These are phyloP conservation scores for Aegithalos caudatus DNA, from an alignment of 2,113 vertebrate genomes.

Conservation along the genomic window DNA sequence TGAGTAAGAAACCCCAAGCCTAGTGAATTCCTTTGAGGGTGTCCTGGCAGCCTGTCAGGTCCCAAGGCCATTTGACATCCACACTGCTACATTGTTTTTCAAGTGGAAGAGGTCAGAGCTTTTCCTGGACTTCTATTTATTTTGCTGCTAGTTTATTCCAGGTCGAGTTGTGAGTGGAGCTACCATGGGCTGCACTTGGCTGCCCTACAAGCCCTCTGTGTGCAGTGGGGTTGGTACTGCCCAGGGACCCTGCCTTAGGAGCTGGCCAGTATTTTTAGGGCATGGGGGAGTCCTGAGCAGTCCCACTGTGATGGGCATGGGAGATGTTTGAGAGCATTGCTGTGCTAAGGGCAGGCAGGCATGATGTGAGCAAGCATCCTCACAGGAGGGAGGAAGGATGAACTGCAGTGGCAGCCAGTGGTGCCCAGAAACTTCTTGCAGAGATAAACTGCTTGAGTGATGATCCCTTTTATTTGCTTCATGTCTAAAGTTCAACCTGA, in stretches of 20 bases:
- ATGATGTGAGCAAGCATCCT: background rate
- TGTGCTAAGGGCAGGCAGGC: background rate
- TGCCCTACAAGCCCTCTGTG: background rate
- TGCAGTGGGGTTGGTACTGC: background rate
- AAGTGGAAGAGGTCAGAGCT: background rate
- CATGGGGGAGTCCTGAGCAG: background rate
- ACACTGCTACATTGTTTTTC: background rate
- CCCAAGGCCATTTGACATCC: background rate
- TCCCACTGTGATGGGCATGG: background rate
- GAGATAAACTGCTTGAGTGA: background rate
- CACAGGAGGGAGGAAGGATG: rapidly evolving
- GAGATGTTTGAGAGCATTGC: background rate
- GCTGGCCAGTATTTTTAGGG: background rate
- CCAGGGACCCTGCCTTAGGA: background rate
- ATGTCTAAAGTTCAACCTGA: background rate
- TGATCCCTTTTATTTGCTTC: background rate
- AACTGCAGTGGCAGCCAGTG: background rate
- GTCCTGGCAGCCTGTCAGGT: background rate
- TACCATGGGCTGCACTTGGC: rapidly evolving
- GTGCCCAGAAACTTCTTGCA: background rate
- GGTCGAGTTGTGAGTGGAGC: background rate
- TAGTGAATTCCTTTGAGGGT: background rate
- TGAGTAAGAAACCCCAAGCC: background rate
- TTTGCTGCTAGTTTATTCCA: background rate
- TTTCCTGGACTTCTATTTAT: background rate